Evolutionary conservation across 2,888 invertebrate species (phyloP), one percentile per base, ranked within the genome.

Genomic region (Eumacrocentrus americanus): DNA sequence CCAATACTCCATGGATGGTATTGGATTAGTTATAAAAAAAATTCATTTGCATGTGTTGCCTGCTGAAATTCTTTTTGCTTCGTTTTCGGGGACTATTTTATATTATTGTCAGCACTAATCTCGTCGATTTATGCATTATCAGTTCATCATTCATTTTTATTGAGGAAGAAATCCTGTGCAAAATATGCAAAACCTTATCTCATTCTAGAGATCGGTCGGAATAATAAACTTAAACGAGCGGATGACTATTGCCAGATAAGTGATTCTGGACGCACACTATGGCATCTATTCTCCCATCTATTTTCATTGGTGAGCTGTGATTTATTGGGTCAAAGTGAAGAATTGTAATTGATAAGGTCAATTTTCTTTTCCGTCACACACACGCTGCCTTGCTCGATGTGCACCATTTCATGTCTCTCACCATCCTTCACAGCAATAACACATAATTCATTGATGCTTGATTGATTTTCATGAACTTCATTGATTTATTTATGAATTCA

Each of bases 1-100:
- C 76, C 76, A 46, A 63, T 76, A 20, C 67, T 78, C 50, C 76
- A 77, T 59, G 69, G 71, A 70, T 78, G 76, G 76, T 79, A 67
- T 23, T 25, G 23, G 3, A 37, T n/a, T 7, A 62, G 70, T 64
- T 57, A 44, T 42, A 55, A 34, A 51, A 58, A n/a, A n/a, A n/a
- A n/a, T n/a, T 35, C 20, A 58, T 47, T 52, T n/a, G n/a, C n/a
- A n/a, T n/a, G n/a, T n/a, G n/a, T n/a, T n/a, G n/a, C n/a, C n/a
- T n/a, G n/a, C n/a, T 29, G 29, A 29, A 29, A 29, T 29, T 29
- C 9, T 29, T 29, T 29, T 29, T 29, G 29, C 9, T 6, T 29
- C n/a, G n/a, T n/a, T n/a, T n/a, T n/a, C n/a, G n/a, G n/a, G n/a
- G n/a, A n/a, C n/a, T n/a, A n/a, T n/a, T n/a, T n/a, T n/a, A n/a